These are phyloP conservation scores for Pseudorhiza aurosa DNA, from an alignment of 30 jellyfish, hydroid and myxozoan species.

Conservation along the genomic window DNA sequence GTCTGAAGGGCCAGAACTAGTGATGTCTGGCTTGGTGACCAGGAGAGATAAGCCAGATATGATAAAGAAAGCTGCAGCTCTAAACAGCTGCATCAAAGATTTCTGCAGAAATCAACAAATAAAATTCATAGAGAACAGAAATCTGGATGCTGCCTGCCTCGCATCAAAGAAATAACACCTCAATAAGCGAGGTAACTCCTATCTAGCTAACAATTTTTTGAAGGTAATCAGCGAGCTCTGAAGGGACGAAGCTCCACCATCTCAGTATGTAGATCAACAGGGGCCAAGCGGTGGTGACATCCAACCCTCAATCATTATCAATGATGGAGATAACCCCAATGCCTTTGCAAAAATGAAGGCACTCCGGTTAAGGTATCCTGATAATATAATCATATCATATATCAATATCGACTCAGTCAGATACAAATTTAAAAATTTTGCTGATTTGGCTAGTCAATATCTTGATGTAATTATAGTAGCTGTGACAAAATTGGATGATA, in stretches of 20 bases:
- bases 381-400: slow-evolving; percentile 2
- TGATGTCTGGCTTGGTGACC: slow-evolving; percentile 33
- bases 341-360: slow-evolving; percentile 5
- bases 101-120: slow-evolving; percentile 17
- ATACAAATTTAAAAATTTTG: neutral
- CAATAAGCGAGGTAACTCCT: slow-evolving; percentile 23
- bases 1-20: slow-evolving; percentile 21
- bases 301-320: slow-evolving; percentile 1
- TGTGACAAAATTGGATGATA: slow-evolving; percentile 29
- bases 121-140: slow-evolving; percentile 18
- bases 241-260: neutral
- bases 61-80: slow-evolving; percentile 25
- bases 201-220: slow-evolving; percentile 27
- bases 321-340: neutral
- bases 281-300: slow-evolving; percentile 7
- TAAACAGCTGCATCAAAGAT: slow-evolving; percentile 39
- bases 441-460: slow-evolving; percentile 24
- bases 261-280: slow-evolving; percentile 43
- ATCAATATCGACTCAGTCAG: slow-evolving; percentile 26
- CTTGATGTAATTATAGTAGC: slow-evolving; percentile 22
- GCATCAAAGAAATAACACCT: slow-evolving; percentile 18
- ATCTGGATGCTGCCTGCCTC: slow-evolving; percentile 15
- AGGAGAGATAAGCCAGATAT: slow-evolving; percentile 45
- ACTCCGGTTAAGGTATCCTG: slow-evolving; percentile 6
- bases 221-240: slow-evolving; percentile 19